Evolutionary conservation across 2,888 invertebrate species (phyloP).

Genomic region (Anarsia innoxiella): DNA sequence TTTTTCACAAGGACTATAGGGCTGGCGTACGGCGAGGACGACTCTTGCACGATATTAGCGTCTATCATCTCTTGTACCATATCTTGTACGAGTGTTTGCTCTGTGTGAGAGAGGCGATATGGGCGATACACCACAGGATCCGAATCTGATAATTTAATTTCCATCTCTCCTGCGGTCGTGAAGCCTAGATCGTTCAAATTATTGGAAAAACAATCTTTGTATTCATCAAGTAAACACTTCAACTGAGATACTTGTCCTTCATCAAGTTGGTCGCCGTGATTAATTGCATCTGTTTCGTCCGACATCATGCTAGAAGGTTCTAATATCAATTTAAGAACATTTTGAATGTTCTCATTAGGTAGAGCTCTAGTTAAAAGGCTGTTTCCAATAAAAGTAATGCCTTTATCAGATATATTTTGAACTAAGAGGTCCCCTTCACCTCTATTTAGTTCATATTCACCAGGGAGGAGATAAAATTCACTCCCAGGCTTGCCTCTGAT

Average conservation of each 20-base stretch:
- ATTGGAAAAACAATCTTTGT: slow-evolving; percentile 2
- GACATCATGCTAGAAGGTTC: too few species aligned
- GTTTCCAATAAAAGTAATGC: not conserved
- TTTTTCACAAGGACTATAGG: slow-evolving; percentile 21
- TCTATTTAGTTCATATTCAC: slow-evolving; percentile 6
- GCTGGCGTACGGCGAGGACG: slow-evolving; percentile 20
- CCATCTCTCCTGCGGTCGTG: slow-evolving; percentile 7
- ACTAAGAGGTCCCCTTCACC: not conserved
- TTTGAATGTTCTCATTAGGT: not conserved
- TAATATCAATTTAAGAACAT: not conserved
- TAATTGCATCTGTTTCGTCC: not conserved
- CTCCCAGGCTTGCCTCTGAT: slow-evolving; percentile 4
- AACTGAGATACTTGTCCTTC: slow-evolving; percentile 4
- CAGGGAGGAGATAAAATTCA: slow-evolving; percentile 12
- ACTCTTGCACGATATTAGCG: slow-evolving; percentile 18
- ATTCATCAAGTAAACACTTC: not conserved
- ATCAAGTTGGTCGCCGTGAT: slow-evolving; percentile 6
- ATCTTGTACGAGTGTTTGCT: not conserved
- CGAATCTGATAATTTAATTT: slow-evolving; percentile 5
- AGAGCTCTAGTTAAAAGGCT: slow-evolving; percentile 2
- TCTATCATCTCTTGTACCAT: slow-evolving; percentile 20
- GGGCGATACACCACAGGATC: slow-evolving; percentile 11
- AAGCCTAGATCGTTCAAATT: slow-evolving; percentile 7
- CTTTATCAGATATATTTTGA: not conserved
- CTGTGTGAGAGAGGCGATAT: slow-evolving; percentile 8